Base-by-base conservation (phyloP, 1,140 invertebrate genomes). In the Drosophila hydei region DNA sequence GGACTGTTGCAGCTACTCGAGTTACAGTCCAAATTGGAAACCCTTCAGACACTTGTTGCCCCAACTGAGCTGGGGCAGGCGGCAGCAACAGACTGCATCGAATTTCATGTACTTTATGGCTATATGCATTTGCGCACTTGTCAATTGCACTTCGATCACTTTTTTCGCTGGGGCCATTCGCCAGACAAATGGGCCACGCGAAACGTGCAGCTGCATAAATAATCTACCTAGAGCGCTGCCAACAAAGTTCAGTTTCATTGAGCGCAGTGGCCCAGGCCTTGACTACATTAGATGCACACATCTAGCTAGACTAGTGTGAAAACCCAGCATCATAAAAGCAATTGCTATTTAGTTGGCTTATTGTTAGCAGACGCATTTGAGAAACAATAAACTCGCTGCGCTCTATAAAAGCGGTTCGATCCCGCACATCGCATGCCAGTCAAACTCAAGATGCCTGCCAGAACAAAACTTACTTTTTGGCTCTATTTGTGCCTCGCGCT, bases 131-230 rank as follows among this genome's bases (percentile, higher is more conserved):
- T 80, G 81, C 83, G 81, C 81, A 85, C 67, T 85, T 85, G 81
- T 85, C 81, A 85, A 85, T 81, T 87, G 81, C 74, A 77, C 59
- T 77, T 71, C 71, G 81, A 87, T 83, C 71, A 63, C 25, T 50
- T 55, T 55, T 38, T 42, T 52, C 59, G 45, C 73, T 60, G 59
- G 59, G 58, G 45, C 62, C 73, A 67, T 65, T 74, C 33, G 16
- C 56, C 64, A 67, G 60, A 75, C 77, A 75, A 65, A 73, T 72
- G 74, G 77, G 77, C 40, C 60, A 77, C 36, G 14, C 58, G 51
- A 54, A 61, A 79, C 83, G 83, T 88, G 83, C 83, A 88, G 83
- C 83, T 88, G 83, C 83, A 88, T 88, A 88, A 88, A 88, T 88
- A 88, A 42, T 38, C 45, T 50, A 55, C 18, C 16, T 42, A 16